phyloP scores from a whole-genome alignment of 2,797 vertebrate species.

The Corythornis leucogaster region DNA sequence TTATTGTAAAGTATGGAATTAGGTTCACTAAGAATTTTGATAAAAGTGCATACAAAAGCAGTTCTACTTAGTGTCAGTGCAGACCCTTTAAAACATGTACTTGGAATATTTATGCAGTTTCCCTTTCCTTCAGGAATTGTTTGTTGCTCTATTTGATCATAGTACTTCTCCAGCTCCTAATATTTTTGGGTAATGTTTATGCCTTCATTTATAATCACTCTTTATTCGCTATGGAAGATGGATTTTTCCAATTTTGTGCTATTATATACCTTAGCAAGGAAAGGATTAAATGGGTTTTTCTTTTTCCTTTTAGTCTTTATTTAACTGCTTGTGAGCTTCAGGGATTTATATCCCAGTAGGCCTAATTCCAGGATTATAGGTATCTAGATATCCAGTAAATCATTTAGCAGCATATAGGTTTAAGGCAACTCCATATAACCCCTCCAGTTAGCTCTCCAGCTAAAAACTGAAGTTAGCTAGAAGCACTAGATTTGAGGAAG shows the following conservation, averaged over 20 bases:
- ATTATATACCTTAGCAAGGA: conserved; percentile 61
- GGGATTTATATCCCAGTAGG: conserved; percentile 63
- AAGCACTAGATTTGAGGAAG: conserved; percentile 13
- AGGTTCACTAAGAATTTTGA: neutral
- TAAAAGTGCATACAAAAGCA: neutral
- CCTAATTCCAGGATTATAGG: conserved; percentile 71
- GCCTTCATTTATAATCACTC: conserved; percentile 51
- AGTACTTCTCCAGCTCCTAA: neutral
- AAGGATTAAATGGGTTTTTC: conserved; percentile 61
- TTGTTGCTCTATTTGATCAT: conserved; percentile 13
- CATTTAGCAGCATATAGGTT: conserved; percentile 59
- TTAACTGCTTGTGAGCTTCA: conserved; percentile 61
- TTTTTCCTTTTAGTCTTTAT: conserved; percentile 60
- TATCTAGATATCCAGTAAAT: conserved; percentile 66
- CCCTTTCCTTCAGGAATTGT: conserved; percentile 23
- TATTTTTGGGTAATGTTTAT: conserved; percentile 47
- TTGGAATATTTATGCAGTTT: conserved; percentile 7
- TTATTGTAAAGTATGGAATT: neutral
- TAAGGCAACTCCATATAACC: conserved; percentile 59
- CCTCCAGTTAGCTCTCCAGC: conserved; percentile 39
- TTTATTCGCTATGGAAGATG: conserved; percentile 34
- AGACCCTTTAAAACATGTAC: neutral
- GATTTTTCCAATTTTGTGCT: conserved; percentile 64
- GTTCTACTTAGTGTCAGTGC: neutral
- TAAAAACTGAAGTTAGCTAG: conserved; percentile 40